Evolutionary conservation across 92 coral and sea anemone genomes (phyloP), one percentile per base, ranked within the genome.

Genomic region (Actinostola sp.): DNA sequence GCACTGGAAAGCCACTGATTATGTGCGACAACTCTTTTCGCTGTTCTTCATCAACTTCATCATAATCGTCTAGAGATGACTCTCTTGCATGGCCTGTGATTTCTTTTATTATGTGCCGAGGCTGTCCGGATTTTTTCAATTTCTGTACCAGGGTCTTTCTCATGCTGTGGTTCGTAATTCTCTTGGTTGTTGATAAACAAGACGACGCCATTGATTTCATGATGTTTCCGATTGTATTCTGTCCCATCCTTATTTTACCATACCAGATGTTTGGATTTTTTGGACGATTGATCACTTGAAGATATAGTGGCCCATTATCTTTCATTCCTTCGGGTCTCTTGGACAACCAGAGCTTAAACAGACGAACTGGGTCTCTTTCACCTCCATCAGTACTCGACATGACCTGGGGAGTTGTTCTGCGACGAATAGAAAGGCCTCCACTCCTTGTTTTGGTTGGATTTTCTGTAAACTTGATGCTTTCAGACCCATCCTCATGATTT

Each of bases 311-410:
- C 31, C 89, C 89, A 15, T 66, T 66, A 15, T 79, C 67, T 60
- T 69, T 69, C 75, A 72, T 59, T 8, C 28, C 67, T 17, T 61
- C 63, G 0, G 77, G 77, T 24, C 83, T 67, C 14, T 52, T 48
- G 0, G 65, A 36, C 8, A 76, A 53, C 70, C 80, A 84, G 27
- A 43, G 54, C 35, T 84, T 70, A 28, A 79, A 85, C 15, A 85
- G 44, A 25, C 50, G 60, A 0, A 86, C 80, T 2, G 80, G 83
- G 48, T 70, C 91, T 44, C 76, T 45, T 43, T 75, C 72, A 11
- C 91, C 74, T 14, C 86, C 80, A 61, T 86, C 80, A 0, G 83
- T 75, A 10, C 63, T 50, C 61, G 49, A 76, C 91, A 86, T 76
- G 26, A 50, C 58, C 63, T 75, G 86, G 7, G 82, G 71, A 46